Base-by-base conservation (phyloP, 2,888 invertebrate genomes). In the Andrena minutula region DNA sequence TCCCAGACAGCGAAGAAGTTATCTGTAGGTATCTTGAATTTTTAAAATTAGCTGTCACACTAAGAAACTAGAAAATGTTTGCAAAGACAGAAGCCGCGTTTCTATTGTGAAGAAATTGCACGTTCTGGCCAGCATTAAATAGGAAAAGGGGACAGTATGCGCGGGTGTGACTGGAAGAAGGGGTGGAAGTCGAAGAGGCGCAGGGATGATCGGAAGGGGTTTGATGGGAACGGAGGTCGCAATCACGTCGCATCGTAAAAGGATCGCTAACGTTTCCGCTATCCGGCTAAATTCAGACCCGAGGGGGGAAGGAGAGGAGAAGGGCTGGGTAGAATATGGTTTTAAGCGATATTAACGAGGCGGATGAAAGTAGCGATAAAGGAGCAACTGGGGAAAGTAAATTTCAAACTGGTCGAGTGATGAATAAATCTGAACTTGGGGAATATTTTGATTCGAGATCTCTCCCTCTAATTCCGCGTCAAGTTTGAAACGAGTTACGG, bases 241-340 rank as follows among this genome's bases (percentile, higher is more conserved):
- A 88, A 88, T 88, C 88, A 80, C 86, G 81, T 79, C 75, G 86
- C 75, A 71, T 77, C 84, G 87, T 86, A 87, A 87, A 87, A 60
- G 79, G 84, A 86, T 86, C 88, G 71, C 75, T 73, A 77, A 76
- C 84, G 69, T 76, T 75, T 79, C 79, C 73, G 73, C 56, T 68
- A 73, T 66, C 83, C 70, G 65, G 56, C 32, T 66, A 74, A 77
- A 77, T 81, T 81, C 73, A 73, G 60, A 61, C 66, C 61, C 70
- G 53, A 35, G 56, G 64, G 20, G 7, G 35, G 49, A 41, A 26
- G 2, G 49, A 41, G 20, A 58, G 41, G 30, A 35, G 51, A n/a
- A 41, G 41, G 20, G 30, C 26, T 60, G 53, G 26, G 12, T 26
- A 65, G 69, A 60, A 79, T 81, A 79, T 68, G 82, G 70, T 82